Evolutionary conservation across 1,140 invertebrate species (phyloP), one percentile per base, ranked within the genome.

Genomic region (Mesaphorura yosii): DNA sequence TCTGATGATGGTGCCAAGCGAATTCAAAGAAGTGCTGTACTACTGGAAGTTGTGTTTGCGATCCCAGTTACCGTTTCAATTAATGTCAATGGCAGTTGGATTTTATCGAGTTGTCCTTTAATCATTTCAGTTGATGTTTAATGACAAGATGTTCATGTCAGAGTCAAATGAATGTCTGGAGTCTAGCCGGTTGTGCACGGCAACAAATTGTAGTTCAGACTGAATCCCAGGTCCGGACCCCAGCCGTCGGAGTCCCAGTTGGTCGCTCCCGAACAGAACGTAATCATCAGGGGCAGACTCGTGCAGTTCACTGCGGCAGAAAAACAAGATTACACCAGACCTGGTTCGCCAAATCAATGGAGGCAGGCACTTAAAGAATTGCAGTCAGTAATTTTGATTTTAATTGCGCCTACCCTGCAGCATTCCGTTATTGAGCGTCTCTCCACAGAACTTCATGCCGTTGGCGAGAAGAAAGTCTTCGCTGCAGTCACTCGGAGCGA

Each of bases 171-270:
- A n/a, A n/a, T n/a, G n/a, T n/a, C n/a, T n/a, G n/a, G n/a, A n/a
- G n/a, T n/a, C n/a, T 26, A 46, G 20, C 44, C 44, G 29, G 23
- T 26, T 23, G 10, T 19, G 20, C 57, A 62, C 37, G 54, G 31
- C 6, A 51, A 7, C 19, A 48, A 46, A 23, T 31, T 53, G 48
- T 62, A 62, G 12, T 51, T 53, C 2, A 62, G 20, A 31, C 48
- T 57, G 34, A 34, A 62, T 0, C 57, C 57, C n/a, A 55, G n/a
- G 38, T 62, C 57, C 60, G 58, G 49, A n/a, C n/a, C n/a, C n/a
- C n/a, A n/a, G n/a, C n/a, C n/a, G n/a, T n/a, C n/a, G n/a, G n/a
- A n/a, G 27, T 58, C 59, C 12, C 53, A 34, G 26, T 62, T 55
- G 15, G 22, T 52, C 6, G 14, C 17, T 39, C 49, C 49, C 12